Evolutionary conservation across 2,797 vertebrate genomes (phyloP).

Genomic region (Delichon dasypus): DNA sequence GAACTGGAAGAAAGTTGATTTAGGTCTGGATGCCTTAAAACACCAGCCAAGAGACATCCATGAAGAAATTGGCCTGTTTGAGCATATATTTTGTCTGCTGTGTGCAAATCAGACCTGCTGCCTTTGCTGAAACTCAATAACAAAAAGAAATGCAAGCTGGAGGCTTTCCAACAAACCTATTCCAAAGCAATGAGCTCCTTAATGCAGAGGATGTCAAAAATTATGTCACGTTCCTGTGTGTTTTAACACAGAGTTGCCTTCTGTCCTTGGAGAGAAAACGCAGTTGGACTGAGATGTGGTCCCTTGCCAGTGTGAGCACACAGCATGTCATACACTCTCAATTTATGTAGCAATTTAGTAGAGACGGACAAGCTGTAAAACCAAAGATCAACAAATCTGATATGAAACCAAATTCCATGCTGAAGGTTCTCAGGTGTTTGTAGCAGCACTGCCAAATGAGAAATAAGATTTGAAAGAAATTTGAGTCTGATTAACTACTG

Average conservation of each 20-base stretch:
- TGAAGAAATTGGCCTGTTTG: not conserved
- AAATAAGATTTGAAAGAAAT: not conserved
- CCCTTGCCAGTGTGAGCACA: not conserved
- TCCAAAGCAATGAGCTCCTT: not conserved
- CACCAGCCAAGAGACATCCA: not conserved
- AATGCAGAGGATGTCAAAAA: not conserved
- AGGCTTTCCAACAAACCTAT: not conserved
- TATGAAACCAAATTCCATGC: not conserved
- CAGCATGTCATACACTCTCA: not conserved
- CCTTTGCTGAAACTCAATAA: not conserved
- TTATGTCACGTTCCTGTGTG: not conserved
- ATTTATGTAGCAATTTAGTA: conserved; percentile 24
- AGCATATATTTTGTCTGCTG: not conserved
- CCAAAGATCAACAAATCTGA: not conserved
- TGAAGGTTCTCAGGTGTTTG: conserved; percentile 25
- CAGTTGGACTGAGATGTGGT: not conserved
- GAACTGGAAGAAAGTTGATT: not conserved
- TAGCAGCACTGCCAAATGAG: not conserved
- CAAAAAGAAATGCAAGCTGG: not conserved
- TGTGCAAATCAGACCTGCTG: not conserved
- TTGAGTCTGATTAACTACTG: not conserved
- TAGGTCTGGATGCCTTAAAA: not conserved
- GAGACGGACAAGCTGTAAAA: not conserved
- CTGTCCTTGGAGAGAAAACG: not conserved
- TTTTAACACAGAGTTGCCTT: not conserved